These are phyloP conservation scores for Chroicocephalus ridibundus DNA, from an alignment of 2,113 vertebrate species.

Conservation along the genomic window DNA sequence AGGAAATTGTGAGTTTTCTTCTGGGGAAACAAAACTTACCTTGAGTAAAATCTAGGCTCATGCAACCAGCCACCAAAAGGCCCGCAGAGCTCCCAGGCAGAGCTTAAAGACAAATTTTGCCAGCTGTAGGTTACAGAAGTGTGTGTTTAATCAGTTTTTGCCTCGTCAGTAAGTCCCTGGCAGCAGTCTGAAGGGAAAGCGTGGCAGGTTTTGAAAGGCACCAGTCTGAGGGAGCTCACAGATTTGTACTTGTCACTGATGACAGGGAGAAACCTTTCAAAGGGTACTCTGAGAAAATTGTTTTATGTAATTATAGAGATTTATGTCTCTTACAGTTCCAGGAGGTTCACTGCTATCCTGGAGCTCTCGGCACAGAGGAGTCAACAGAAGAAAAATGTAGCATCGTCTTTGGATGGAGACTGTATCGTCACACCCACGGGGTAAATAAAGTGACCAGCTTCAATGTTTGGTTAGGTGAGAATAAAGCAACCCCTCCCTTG, in stretches of 20 bases:
- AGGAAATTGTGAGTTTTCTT: neutral
- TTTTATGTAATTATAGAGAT: neutral
- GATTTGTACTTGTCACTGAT: neutral
- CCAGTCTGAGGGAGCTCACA: neutral
- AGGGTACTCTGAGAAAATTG: neutral
- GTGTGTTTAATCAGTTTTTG: neutral
- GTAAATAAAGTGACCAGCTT: neutral
- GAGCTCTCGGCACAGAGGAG: neutral
- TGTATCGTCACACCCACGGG: fast-evolving
- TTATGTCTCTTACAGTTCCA: neutral
- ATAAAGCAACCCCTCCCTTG: neutral
- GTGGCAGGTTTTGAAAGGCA: neutral
- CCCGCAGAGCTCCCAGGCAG: neutral
- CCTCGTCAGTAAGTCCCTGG: neutral
- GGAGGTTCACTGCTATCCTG: neutral
- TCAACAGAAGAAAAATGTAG: neutral
- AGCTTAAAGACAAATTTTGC: neutral
- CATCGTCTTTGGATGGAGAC: fast-evolving
- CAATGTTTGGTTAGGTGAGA: neutral
- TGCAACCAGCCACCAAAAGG: neutral
- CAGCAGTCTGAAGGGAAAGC: neutral
- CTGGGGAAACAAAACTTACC: neutral
- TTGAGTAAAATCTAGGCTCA: neutral
- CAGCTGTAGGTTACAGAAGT: neutral
- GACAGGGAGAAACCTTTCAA: neutral